phyloP scores from a whole-genome alignment of 2,113 vertebrate species.

The Aspiorhynchus laticeps region DNA sequence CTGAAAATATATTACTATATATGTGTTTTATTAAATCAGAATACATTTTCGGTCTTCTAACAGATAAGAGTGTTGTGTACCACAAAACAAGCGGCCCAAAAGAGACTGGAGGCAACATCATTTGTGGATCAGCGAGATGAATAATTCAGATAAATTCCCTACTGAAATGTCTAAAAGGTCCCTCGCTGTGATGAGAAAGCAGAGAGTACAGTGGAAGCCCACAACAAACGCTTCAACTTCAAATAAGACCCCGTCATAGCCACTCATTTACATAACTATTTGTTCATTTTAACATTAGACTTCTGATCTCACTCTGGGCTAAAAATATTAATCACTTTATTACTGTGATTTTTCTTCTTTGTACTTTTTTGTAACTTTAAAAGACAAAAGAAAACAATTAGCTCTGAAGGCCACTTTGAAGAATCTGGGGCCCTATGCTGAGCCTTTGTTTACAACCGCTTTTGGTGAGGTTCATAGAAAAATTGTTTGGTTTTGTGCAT shows the following conservation, averaged over 20 bases:
- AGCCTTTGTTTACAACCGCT: conserved; percentile 51
- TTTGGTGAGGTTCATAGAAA: conserved; percentile 56
- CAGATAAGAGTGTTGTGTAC: conserved; percentile 29
- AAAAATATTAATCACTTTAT: conserved; percentile 63
- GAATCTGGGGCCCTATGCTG: conserved; percentile 44
- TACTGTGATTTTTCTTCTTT: conserved; percentile 52
- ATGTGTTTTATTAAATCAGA: conserved; percentile 2
- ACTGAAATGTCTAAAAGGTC: conserved; percentile 78
- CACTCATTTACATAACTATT: conserved; percentile 74
- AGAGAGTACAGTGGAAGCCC: conserved; percentile 71
- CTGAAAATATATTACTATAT: neutral
- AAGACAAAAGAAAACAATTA: conserved; percentile 69
- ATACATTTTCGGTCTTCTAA: conserved; percentile 8
- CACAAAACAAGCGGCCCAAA: conserved; percentile 68
- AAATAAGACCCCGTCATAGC: conserved; percentile 71
- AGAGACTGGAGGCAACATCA: conserved; percentile 70
- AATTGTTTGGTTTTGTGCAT: conserved; percentile 46
- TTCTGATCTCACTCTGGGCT: conserved; percentile 65
- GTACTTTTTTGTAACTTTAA: conserved; percentile 58
- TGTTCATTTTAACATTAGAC: conserved; percentile 69
- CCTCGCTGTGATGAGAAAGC: conserved; percentile 73
- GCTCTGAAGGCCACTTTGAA: conserved; percentile 56
- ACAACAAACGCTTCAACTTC: conserved; percentile 76
- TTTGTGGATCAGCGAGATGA: conserved; percentile 75
- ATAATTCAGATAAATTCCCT: conserved; percentile 77